Base-by-base conservation (phyloP, 2,797 vertebrate genomes). In the Cynopterus sphinx region DNA sequence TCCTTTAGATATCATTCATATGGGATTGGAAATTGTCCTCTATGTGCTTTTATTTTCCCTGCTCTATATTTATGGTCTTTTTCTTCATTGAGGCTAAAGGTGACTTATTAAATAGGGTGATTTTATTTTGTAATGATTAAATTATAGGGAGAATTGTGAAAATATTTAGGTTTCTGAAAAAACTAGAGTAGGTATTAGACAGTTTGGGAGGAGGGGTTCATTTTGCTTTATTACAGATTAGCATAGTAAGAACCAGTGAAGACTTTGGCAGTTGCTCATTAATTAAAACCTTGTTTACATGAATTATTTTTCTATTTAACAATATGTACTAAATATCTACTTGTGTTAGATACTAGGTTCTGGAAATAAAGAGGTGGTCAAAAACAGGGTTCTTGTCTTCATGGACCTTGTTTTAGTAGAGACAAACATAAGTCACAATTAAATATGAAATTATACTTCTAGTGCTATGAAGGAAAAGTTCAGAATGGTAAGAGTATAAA, bases 61-160 rank as follows among this genome's bases (percentile, higher is more conserved):
- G 28, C 36, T 70, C 86, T 81, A 53, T 53, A 70, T 65, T 74
- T 73, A 19, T 78, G 31, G 22, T 21, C 9, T 59, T 89, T 88
- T 94, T 12, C 28, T 87, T 92, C n/a, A 68, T 26, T 90, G 63
- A 88, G 9, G 33, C 73, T 71, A 71, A 57, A 93, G n/a, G 36
- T 90, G 67, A 49, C 41, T 74, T 87, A 59, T 84, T 59, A 59
- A 90, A 61, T 92, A 36, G 21, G 41, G 24, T 85, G 6, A 36
- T 63, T 67, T 79, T 91, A 70, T 88, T 92, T 88, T 87, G 70
- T 77, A 22, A 59, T 82, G 26, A 68, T 57, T 87, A 24, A 78
- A 51, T 78, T 90, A 55, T 53, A 28, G 68, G 51, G 13, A 71
- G 19, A 57, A 4, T 90, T 87, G 33, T 67, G 31, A 84, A 92